Evolutionary conservation across 2,888 invertebrate genomes (phyloP), one percentile per base, ranked within the genome.

Genomic region (Harpalus rubripes): DNA sequence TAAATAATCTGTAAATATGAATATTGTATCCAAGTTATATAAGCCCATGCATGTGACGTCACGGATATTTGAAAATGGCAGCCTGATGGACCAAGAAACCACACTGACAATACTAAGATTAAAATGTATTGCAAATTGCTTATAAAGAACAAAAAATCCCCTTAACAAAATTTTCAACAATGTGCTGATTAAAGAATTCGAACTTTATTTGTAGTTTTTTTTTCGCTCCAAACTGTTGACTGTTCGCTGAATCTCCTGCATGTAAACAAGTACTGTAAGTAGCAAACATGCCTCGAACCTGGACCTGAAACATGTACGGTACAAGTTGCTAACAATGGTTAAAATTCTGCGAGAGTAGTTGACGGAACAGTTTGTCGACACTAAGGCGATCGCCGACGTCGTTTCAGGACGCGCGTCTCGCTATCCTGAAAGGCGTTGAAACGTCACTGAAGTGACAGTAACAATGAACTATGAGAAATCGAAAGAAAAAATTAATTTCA

Each of bases 271-370:
- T 16, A 7, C 8, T 22, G 26, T 26, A 65, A 65, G 32, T 32
- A 26, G 7, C 8, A 18, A 18, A 26, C n/a, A 26, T 2, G 65
- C 10, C 8, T 65, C 18, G 65, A 65, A 26, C 65, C 65, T 12
- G 65, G 22, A 65, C 65, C 6, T 26, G 26, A 8, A 15, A 61
- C 61, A 15, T 61, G 61, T 8, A 12, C 8, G 4, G 65, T n/a
- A 65, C 65, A 65, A 65, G 65, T 65, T 65, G 22, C 22, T 0
- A 65, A 65, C 65, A 65, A 65, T 65, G 26, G 65, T 65, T 65
- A 65, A 65, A 65, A 65, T 65, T 65, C 65, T 65, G 26, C 32
- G 26, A 65, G 65, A n/a, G 26, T 65, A 65, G 65, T 65, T 65
- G n/a, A 18, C 15, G 26, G n/a, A 65, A 65, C 65, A 65, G 65